phyloP scores from a whole-genome alignment of 2,113 vertebrate species.

The Macroglossus sobrinus region DNA sequence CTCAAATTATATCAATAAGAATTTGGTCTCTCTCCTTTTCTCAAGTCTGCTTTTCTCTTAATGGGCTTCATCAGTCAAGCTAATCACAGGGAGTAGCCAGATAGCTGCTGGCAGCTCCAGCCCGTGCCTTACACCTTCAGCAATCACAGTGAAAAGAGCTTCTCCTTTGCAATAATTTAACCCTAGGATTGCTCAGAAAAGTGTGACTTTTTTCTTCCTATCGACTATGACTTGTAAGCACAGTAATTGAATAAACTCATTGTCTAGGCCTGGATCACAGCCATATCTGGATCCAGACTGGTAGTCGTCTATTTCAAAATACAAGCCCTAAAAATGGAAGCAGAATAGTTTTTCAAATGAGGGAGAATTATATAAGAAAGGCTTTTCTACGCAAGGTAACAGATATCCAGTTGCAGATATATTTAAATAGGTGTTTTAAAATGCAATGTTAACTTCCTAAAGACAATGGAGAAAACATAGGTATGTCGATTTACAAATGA shows the following conservation, averaged over 20 bases:
- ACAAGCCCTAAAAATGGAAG: not conserved
- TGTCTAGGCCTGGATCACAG: not conserved
- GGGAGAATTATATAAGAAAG: not conserved
- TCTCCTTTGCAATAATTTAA: not conserved
- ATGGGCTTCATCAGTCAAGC: not conserved
- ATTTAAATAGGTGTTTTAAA: not conserved
- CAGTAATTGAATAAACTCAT: not conserved
- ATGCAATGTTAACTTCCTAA: not conserved
- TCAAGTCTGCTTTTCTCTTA: not conserved
- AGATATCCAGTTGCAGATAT: not conserved
- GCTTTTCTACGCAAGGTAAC: not conserved
- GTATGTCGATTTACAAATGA: not conserved
- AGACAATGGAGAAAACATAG: not conserved
- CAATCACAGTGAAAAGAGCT: not conserved
- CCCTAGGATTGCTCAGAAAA: not conserved
- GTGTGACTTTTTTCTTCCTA: not conserved
- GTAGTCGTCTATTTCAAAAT: not conserved
- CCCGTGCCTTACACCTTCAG: not conserved
- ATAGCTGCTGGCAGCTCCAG: not conserved
- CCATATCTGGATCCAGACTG: not conserved
- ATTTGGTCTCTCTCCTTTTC: not conserved
- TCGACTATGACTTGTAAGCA: not conserved
- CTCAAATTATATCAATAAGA: not conserved
- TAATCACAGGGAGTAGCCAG: not conserved
- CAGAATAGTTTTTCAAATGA: not conserved